Evolutionary conservation across 2,113 vertebrate genomes (phyloP).

Genomic region (Phyllostomus hastatus): DNA sequence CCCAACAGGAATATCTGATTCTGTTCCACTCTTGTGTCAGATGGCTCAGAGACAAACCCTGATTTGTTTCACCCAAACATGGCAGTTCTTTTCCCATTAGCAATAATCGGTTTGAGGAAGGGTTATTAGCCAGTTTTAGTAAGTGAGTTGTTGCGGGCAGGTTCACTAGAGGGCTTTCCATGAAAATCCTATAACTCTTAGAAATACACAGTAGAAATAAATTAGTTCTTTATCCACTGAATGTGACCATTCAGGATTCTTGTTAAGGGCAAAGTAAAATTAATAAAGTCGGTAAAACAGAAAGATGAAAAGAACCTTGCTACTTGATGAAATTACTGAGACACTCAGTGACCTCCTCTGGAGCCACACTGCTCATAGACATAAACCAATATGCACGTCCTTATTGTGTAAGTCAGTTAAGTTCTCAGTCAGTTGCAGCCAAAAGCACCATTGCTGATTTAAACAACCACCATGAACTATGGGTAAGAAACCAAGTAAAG

Average conservation of each 20-base stretch:
- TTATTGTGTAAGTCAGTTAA: not conserved
- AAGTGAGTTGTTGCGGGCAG: not conserved
- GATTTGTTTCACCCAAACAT: not conserved
- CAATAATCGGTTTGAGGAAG: not conserved
- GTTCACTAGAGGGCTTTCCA: not conserved
- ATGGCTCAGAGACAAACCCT: not conserved
- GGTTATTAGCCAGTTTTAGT: not conserved
- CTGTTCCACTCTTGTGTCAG: not conserved
- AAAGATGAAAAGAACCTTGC: not conserved
- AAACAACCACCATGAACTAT: not conserved
- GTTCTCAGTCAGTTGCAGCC: not conserved
- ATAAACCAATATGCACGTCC: not conserved
- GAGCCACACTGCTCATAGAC: not conserved
- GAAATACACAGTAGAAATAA: not conserved
- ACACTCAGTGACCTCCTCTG: not conserved
- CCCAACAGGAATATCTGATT: not conserved
- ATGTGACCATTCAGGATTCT: not conserved
- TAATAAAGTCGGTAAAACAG: not conserved
- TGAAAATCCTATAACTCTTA: not conserved
- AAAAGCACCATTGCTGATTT: not conserved
- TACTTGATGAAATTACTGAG: not conserved
- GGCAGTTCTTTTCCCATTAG: not conserved
- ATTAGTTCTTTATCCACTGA: not conserved
- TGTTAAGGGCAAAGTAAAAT: not conserved
- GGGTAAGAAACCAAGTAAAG: not conserved